Evolutionary conservation across 2,113 vertebrate genomes (phyloP).

Genomic region (Cettia cetti): DNA sequence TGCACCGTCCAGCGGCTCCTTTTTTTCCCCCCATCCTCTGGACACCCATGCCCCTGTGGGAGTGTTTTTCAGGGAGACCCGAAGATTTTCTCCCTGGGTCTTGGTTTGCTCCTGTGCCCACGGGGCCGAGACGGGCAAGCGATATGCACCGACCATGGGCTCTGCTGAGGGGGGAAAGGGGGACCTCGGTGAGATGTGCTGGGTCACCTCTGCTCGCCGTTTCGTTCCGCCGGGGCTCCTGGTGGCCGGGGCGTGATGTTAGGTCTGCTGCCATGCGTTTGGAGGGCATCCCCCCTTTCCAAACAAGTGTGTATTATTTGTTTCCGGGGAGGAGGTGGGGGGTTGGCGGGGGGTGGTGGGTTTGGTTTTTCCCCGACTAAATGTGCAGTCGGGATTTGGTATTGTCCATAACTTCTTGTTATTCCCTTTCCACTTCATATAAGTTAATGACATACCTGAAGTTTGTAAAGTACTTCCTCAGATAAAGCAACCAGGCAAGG

Average conservation of each 20-base stretch:
- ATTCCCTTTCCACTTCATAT: neutral
- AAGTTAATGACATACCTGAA: neutral
- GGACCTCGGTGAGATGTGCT: neutral
- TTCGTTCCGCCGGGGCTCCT: neutral
- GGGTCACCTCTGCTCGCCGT: neutral
- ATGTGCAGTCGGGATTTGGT: neutral
- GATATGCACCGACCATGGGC: neutral
- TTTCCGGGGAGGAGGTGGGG: neutral
- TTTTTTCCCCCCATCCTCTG: neutral
- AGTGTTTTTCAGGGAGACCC: neutral
- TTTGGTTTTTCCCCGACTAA: neutral
- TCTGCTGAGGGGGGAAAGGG: too few relatives aligned
- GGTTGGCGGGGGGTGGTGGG: accelerated
- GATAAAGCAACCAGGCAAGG: neutral
- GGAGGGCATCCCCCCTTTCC: neutral
- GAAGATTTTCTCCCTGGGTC: neutral
- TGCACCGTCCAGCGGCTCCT: neutral
- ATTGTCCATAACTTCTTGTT: neutral
- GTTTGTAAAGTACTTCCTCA: neutral
- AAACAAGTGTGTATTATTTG: neutral
- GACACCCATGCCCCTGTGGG: neutral
- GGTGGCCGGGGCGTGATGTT: neutral
- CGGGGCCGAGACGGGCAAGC: neutral
- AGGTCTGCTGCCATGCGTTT: neutral
- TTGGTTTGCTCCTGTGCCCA: neutral